Evolutionary conservation across 1,140 invertebrate species (phyloP), one percentile per base, ranked within the genome.

Genomic region (Sycophaga agraensis): DNA sequence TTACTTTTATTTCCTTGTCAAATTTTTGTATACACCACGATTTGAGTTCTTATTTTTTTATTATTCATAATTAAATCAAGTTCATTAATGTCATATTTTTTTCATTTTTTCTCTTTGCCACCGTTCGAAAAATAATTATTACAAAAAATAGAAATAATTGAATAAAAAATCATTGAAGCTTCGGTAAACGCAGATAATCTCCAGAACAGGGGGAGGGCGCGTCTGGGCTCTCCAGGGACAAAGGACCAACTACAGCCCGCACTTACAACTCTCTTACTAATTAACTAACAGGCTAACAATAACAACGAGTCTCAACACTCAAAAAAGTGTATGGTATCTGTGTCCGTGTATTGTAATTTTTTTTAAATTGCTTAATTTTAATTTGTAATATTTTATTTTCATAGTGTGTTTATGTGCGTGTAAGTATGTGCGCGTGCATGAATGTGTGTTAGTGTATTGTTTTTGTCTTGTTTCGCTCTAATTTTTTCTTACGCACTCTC

Each of bases 281-380:
- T 81, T 81, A 81, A 81, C 79, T 81, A 81, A 81, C 79, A 81
- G 77, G 73, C 79, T 81, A 81, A 81, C 79, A 81, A 81, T 81
- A 80, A 81, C 77, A 81, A 81, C 77, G 74, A 81, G 77, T 81
- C 62, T 59, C 74, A 79, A 81, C 78, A 76, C 78, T 79, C 71
- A 78, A 79, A 80, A 78, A 70, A 69, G 43, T 57, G 26, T 46
- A 19, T 49, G 37, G 42, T 65, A 50, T 49, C 14, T 51, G 37
- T 56, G 14, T 43, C 28, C 51, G 26, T 58, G 28, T 39, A 12
- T 6, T 21, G 70, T 31, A 31, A 31, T n/a, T n/a, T n/a, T n/a
- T n/a, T n/a, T n/a, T n/a, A n/a, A n/a, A n/a, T n/a, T n/a, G n/a
- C n/a, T n/a, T n/a, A n/a, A n/a, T n/a, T n/a, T n/a, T n/a, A n/a